Percentiles rank a stretch among this genome's conserved stretches.
phyloP scores from a whole-genome alignment of 1,140 invertebrate genomes.

The Hestina assimilis region DNA sequence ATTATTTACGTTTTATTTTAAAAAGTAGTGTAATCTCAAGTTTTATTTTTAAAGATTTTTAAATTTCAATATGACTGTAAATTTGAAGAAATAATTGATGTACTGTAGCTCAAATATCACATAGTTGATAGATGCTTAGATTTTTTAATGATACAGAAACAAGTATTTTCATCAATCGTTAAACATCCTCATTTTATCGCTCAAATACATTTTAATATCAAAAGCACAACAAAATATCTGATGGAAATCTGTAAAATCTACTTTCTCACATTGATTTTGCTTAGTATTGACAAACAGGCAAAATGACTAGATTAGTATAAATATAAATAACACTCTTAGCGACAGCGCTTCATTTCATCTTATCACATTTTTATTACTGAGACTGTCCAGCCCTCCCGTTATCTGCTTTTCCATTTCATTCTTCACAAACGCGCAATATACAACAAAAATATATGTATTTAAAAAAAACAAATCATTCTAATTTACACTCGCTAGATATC shows the following conservation, averaged over 20 bases:
- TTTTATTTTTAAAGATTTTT: no score
- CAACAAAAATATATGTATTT: neutral
- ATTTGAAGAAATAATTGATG: no score
- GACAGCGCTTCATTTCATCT: constrained; percentile 18
- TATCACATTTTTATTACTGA: constrained; percentile 32
- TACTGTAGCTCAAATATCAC: no score
- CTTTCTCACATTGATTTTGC: no score
- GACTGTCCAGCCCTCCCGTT: constrained; percentile 55
- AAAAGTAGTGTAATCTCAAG: no score
- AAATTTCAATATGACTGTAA: no score
- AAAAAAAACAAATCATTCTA: constrained; percentile 7
- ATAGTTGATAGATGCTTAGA: neutral
- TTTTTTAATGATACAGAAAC: neutral
- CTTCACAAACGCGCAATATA: constrained; percentile 7
- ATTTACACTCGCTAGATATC: neutral
- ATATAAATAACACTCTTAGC: constrained; percentile 6
- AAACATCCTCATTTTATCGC: neutral
- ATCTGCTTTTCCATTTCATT: constrained; percentile 18
- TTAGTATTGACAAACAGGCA: no score
- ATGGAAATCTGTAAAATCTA: neutral
- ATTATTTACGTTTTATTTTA: no score
- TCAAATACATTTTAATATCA: constrained; percentile 1
- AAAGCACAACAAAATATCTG: neutral
- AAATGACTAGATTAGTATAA: neutral
- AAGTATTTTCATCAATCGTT: neutral